Evolutionary conservation across 2,888 invertebrate genomes (phyloP).

Genomic region (Erannis defoliaria): DNA sequence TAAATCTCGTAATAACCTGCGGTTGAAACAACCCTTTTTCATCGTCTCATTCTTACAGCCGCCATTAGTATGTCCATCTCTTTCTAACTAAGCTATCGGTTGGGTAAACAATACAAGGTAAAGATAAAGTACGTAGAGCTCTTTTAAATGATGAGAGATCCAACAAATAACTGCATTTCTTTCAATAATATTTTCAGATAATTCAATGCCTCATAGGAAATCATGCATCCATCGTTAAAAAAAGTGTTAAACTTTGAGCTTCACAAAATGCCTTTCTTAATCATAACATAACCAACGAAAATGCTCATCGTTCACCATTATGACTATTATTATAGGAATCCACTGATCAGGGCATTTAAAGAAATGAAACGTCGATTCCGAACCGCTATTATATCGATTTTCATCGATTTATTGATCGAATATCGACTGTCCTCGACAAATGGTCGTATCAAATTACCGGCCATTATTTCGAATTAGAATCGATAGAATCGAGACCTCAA

Average conservation of each 20-base stretch:
- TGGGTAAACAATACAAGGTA: slow-evolving; percentile 3
- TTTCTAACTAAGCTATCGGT: slow-evolving; percentile 46
- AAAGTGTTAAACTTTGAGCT: slow-evolving; percentile 46
- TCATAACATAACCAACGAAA: slow-evolving; percentile 54
- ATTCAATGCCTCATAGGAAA: no score
- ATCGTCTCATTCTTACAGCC: slow-evolving; percentile 65
- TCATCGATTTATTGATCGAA: slow-evolving; percentile 86
- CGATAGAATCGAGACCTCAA: slow-evolving; percentile 84
- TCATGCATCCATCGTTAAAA: slow-evolving; percentile 36
- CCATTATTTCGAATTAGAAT: slow-evolving; percentile 86
- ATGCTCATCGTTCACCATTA: slow-evolving; percentile 78
- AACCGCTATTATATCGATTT: slow-evolving; percentile 83
- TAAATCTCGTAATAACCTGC: slow-evolving; percentile 84
- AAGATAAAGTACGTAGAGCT: neutral
- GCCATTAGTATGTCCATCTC: slow-evolving; percentile 49
- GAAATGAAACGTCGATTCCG: slow-evolving; percentile 84
- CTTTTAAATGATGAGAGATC: no score
- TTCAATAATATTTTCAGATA: no score
- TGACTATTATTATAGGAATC: slow-evolving; percentile 83
- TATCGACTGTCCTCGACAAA: slow-evolving; percentile 86
- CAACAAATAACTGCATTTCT: no score
- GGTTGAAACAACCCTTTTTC: slow-evolving; percentile 73
- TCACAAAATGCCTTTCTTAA: slow-evolving; percentile 44
- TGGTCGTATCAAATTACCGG: slow-evolving; percentile 83
- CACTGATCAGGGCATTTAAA: slow-evolving; percentile 84